Percentiles rank a stretch among this genome's conserved stretches.
Evolutionary conservation across 1,140 invertebrate species (phyloP).

Genomic region (Drosophila virilis): DNA sequence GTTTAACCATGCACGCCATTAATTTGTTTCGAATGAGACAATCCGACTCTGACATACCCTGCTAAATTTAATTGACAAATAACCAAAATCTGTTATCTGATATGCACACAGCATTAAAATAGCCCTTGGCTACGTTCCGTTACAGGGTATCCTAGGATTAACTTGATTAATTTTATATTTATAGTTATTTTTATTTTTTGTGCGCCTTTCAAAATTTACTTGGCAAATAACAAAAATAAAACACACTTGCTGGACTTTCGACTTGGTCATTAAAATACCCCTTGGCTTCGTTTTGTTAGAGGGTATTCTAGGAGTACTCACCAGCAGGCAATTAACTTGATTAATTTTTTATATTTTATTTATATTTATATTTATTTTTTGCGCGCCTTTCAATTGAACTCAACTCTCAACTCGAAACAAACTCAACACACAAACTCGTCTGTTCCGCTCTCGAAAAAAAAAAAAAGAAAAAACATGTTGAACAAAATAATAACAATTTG

Average conservation of each 20-base stretch:
- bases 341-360: too few species aligned
- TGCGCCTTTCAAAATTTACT: too few species aligned
- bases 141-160: slow-evolving; percentile 8
- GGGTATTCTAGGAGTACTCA: background rate
- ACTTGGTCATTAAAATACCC: background rate
- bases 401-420: slow-evolving; percentile 40
- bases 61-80: too few species aligned
- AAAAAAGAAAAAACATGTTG: slow-evolving; percentile 4
- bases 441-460: slow-evolving; percentile 19
- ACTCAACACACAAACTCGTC: slow-evolving; percentile 46
- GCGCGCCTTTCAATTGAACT: background rate
- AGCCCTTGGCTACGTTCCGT: background rate
- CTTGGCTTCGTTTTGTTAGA: background rate
- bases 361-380: slow-evolving; percentile 28
- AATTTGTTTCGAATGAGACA: too few species aligned
- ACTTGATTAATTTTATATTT: too few species aligned
- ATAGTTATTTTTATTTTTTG: too few species aligned
- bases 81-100: background rate
- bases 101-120: background rate
- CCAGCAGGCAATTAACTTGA: background rate
- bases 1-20: too few species aligned
- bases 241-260: background rate
- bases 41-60: too few species aligned
- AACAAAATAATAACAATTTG: slow-evolving; percentile 30
- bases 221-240: too few species aligned